phyloP scores from a whole-genome alignment of 1,140 invertebrate genomes.

The Papilio polyxenes region DNA sequence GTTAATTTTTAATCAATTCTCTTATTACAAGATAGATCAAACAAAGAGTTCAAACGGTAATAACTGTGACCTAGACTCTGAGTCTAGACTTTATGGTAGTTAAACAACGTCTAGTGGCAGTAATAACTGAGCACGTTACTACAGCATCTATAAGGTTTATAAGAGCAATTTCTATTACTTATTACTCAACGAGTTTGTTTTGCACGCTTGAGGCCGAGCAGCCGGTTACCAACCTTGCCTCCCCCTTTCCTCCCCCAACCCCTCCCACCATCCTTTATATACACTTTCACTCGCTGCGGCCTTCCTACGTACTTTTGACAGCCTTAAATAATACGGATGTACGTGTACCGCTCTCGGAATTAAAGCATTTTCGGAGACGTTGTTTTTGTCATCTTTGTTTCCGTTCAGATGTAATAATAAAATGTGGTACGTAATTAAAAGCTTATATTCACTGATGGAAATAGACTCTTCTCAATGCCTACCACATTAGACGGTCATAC shows the following conservation, averaged over 20 bases:
- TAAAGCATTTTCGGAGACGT: constrained; percentile 30
- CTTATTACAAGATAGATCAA: neutral
- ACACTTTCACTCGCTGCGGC: constrained; percentile 70
- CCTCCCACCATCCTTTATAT: constrained; percentile 46
- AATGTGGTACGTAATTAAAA: neutral
- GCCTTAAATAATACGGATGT: constrained; percentile 44
- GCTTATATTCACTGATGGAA: neutral
- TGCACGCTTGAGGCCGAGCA: constrained; percentile 63
- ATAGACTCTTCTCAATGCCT: neutral
- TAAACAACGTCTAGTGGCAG: constrained; percentile 16
- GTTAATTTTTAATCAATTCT: neutral
- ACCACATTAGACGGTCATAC: neutral
- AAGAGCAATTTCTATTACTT: constrained; percentile 69
- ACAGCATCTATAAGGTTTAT: constrained; percentile 51
- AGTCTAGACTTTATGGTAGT: constrained; percentile 6
- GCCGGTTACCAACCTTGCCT: constrained; percentile 70
- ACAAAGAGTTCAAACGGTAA: constrained; percentile 27
- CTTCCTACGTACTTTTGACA: constrained; percentile 56
- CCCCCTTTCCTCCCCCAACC: constrained; percentile 41
- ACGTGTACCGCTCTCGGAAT: constrained; percentile 29
- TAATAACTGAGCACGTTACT: constrained; percentile 49
- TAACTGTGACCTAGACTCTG: constrained; percentile 10
- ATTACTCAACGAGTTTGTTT: constrained; percentile 70
- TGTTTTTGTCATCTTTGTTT: constrained; percentile 1
- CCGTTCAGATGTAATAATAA: neutral